phyloP scores from a whole-genome alignment of 2,888 invertebrate genomes.

The Rotaria sp. region DNA sequence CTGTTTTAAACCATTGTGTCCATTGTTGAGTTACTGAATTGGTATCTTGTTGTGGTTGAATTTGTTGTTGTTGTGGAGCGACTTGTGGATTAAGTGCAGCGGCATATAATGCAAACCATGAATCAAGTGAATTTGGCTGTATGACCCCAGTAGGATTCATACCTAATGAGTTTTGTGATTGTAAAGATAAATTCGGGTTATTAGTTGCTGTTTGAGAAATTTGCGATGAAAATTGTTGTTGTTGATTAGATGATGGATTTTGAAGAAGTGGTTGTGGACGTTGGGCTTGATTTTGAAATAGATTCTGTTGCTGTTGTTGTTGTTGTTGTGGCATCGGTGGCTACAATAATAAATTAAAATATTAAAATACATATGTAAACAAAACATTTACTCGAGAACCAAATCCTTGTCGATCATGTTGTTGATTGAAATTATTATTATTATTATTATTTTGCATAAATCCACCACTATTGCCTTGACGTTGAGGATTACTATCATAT shows the following conservation, averaged over 20 bases:
- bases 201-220: background rate
- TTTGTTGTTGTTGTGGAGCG: background rate
- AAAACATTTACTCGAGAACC: background rate
- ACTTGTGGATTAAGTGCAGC: background rate
- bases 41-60: constrained; percentile 10
- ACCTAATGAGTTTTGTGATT: background rate
- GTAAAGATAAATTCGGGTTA: background rate
- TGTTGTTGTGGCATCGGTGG: background rate
- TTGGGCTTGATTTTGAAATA: background rate
- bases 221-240: background rate
- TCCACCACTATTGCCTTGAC: background rate
- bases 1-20: constrained; percentile 4
- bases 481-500: background rate
- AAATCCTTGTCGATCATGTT: background rate
- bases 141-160: background rate
- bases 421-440: constrained; percentile 5
- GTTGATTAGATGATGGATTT: background rate
- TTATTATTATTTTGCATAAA: background rate
- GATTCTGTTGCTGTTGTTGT: too few relatives aligned
- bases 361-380: too few relatives aligned
- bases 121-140: background rate
- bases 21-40: background rate
- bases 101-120: background rate
- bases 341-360: too few relatives aligned
- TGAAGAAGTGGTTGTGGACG: background rate